Evolutionary conservation across 35 echinoderm and acorn worm genomes (phyloP), one percentile per base, ranked within the genome.

Genomic region (Antedon bifida): DNA sequence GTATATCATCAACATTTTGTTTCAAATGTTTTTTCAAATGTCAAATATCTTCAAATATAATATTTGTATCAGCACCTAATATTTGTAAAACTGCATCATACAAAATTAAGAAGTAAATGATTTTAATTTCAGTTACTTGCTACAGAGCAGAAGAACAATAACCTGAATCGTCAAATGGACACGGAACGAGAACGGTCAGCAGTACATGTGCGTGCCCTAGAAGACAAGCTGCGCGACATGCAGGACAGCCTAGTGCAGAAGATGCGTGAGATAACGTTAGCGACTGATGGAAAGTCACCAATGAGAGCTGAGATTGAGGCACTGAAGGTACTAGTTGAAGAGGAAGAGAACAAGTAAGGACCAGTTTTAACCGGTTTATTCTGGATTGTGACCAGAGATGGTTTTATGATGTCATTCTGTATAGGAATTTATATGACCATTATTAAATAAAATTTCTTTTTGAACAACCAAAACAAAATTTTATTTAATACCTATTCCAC

Each of bases 281-380:
- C 87, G 34, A 92, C 87, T 17, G 88, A 92, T 75, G 83, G 89
- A 46, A 96, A 96, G 81, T 84, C 89, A 78, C 94, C 94, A 75
- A 85, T 97, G 80, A 89, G 94, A 88, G 80, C 87, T 34, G 94
- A 97, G 85, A 82, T 97, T 29, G 94, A 97, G 45, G 87, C 90
- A 32, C 74, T 97, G 45, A 97, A 92, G 76, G 84, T 74, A 2
- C 79, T 97, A 76, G 75, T 97, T 51, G 81, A 87, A 34, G 94
- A 97, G 34, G 94, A 97, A 77, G 94, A 97, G 33, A 89, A 81
- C 64, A 97, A 92, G 94, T 97, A 85, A 92, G 94, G 44, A 45
- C 79, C 80, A 19, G 34, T 17, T 34, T 29, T n/a, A n/a, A n/a
- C n/a, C n/a, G n/a, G n/a, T n/a, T n/a, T n/a, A n/a, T 80, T 30